These are phyloP conservation scores for Acromyrmex heyeri DNA, from an alignment of 1,140 invertebrate genomes.

Conservation along the genomic window DNA sequence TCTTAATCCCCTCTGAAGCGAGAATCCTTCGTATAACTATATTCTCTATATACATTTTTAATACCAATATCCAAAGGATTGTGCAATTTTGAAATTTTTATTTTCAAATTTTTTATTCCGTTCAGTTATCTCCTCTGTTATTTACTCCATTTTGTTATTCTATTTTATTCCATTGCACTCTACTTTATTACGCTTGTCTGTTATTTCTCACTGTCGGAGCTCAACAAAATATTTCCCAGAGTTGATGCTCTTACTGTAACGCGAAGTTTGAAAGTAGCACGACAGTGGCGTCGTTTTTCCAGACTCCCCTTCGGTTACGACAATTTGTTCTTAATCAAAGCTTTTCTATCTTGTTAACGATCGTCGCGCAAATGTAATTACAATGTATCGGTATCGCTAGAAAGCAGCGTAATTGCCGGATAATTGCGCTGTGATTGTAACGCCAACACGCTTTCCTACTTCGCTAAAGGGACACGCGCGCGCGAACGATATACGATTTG, in stretches of 20 bases:
- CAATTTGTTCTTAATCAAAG: background rate
- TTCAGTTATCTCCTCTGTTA: no score
- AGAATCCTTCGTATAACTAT: background rate
- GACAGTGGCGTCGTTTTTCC: background rate
- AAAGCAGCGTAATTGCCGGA: conserved; percentile 22
- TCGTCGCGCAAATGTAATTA: conserved; percentile 35
- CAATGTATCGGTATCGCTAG: conserved; percentile 37
- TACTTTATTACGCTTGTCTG: background rate
- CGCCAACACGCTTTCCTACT: conserved; percentile 40
- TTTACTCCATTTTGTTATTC: background rate
- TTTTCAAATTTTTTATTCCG: background rate
- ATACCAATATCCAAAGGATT: background rate
- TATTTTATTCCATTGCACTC: conserved; percentile 17
- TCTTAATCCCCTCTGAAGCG: no score
- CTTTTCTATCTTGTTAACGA: conserved; percentile 16
- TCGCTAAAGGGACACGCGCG: background rate
- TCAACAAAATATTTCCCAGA: conserved; percentile 9
- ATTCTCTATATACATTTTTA: no score
- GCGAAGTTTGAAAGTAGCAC: conserved; percentile 1
- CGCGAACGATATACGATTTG: conserved; percentile 30
- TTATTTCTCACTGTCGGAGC: background rate
- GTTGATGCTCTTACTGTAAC: background rate
- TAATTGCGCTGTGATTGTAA: conserved; percentile 30
- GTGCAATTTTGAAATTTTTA: background rate
- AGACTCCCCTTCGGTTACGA: background rate